A percentile compares a stretch with the other conserved stretches of the same genome.
Conservation (phyloP, 2,113 vertebrate species). For the Ictalurus furcatus region DNA sequence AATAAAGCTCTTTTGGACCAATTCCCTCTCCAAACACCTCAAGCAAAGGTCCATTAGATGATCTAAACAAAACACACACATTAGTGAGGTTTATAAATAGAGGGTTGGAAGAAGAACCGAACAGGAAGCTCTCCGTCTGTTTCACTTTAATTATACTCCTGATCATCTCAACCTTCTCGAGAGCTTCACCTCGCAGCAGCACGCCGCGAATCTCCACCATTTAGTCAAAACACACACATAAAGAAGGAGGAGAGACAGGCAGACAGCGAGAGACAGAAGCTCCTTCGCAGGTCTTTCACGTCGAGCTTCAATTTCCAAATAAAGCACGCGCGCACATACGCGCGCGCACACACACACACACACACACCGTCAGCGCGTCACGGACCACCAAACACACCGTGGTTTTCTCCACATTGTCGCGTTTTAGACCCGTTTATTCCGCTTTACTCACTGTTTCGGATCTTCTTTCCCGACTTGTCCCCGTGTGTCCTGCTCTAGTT, state of each 20-base stretch:
- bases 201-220: not conserved
- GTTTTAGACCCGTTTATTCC: not conserved
- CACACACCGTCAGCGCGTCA: not conserved
- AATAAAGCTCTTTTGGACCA: constrained; percentile 26
- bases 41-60: constrained; percentile 50
- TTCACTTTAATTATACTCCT: constrained; percentile 23
- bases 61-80: constrained; percentile 59
- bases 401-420: constrained; percentile 6
- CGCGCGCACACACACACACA: not conserved
- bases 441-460: constrained; percentile 46
- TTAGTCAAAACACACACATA: not conserved
- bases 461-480: constrained; percentile 40
- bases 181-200: constrained; percentile 4
- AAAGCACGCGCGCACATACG: not conserved
- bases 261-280: constrained; percentile 55
- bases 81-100: constrained; percentile 59
- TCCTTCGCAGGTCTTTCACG: constrained; percentile 29
- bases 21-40: constrained; percentile 35
- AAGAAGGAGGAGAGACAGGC: constrained; percentile 47
- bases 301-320: constrained; percentile 57
- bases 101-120: constrained; percentile 50
- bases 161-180: constrained; percentile 24
- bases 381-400: constrained; percentile 2
- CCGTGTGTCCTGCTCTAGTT: constrained; percentile 44
- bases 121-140: constrained; percentile 16